Evolutionary conservation across 2,888 invertebrate genomes (phyloP), one percentile per base, ranked within the genome.

Genomic region (Carcina quercana): DNA sequence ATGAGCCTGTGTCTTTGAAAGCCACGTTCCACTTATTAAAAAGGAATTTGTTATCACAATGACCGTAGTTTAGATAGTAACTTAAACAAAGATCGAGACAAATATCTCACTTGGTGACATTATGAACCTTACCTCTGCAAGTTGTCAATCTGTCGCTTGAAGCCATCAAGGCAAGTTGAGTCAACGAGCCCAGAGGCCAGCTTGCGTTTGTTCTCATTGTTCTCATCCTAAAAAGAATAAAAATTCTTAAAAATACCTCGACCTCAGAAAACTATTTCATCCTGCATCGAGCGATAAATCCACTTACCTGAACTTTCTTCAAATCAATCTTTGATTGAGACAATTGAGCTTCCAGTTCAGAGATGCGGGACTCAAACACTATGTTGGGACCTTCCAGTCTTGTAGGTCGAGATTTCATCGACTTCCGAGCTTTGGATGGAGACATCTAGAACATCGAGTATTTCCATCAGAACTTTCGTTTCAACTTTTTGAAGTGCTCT

Each of bases 311-410:
- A 1, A 90, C 69, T 57, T 93, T 92, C 54, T 89, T 89, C 17
- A 94, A 65, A 50, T 93, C 93, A 32, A 94, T 91, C 58, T 87
- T 90, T 0, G 91, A 72, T 59, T 94, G 94, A 5, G 92, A 89
- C 25, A 94, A 69, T 51, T 94, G 94, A 0, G 94, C 94, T 58
- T 95, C 94, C 34, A 95, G 62, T 54, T 95, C 94, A 2, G 93
- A 91, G 31, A 94, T 94, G 40, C 92, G 86, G 0, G 94, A 94
- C 64, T 94, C 94, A 56, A 92, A 93, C 13, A 94, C 90, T 36
- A 94, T 93, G 44, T 88, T 90, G 0, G 94, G 93, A 0, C 92
- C 92, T 55, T 91, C 91, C 7, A 91, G 68, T 27, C 80, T 84
- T 3, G 62, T 46, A 2, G 67, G 63, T 8, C 71, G 72, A 15